Base-by-base conservation (phyloP, 2,113 vertebrate genomes). In the Ranitomeya imitator region DNA sequence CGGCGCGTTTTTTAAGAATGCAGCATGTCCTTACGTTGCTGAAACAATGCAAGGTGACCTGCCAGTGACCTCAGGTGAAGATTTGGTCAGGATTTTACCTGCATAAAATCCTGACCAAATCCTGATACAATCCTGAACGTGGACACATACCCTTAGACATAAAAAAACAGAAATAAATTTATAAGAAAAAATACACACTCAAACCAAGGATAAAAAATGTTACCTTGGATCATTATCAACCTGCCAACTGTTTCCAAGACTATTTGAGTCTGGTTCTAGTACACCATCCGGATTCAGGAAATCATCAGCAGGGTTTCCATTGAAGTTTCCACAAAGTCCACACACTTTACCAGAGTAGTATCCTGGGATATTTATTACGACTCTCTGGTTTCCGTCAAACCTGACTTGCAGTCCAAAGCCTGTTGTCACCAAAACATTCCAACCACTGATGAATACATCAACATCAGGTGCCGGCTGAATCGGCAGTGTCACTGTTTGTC, bases 251-350 rank as follows among this genome's bases (percentile, higher is more conserved):
- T 76, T 76, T 52, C 73, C 73, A 52, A 76, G 73, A 12, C 73
- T 76, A 18, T 45, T 76, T 21, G 73, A 76, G 52, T 76, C 7
- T 51, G 73, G 73, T 76, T 76, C 73, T 52, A 76, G 52, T 51
- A 76, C 73, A 51, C 73, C 73, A 12, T 76, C 73, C 21, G 73
- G 73, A 76, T 52, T 76, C 21, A 76, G 10, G 74, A 94, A 94
- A 51, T 94, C 93, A 0, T 94, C 94, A 37, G 21, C 11, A 89
- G 90, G 81, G 26, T 85, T 6, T 4, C 91, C 92, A 0, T 93
- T 91, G 61, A 93, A 93, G 81, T 93, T 93, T 87, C 94, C 90
- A 87, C 90, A 92, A 23, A 93, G 92, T 61, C 91, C 92, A 4
- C 93, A 94, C n/a, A 91, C 91, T 90, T 93, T 91, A 18, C 65